phyloP scores from a whole-genome alignment of 2,888 invertebrate species.

The Ametastegia equiseti region DNA sequence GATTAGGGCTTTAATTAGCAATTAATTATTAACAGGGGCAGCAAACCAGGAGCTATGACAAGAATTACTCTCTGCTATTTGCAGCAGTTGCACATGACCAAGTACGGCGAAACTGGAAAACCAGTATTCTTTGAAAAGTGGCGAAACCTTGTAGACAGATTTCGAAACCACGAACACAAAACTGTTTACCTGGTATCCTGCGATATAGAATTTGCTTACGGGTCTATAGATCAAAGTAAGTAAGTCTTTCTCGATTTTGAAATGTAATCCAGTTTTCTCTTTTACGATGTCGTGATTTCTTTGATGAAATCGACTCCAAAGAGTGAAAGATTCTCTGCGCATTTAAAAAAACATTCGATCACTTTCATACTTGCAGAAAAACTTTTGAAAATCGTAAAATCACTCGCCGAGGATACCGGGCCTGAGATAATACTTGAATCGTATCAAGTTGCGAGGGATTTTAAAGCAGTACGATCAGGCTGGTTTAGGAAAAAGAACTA shows the following conservation, averaged over 20 bases:
- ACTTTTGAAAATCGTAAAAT: conserved; percentile 10
- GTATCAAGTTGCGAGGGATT: not conserved
- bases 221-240: conserved; percentile 17
- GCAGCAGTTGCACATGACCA: conserved; percentile 14
- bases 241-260: too few species aligned
- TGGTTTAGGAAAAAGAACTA: not conserved
- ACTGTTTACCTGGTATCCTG: conserved; percentile 15
- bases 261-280: too few species aligned
- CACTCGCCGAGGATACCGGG: not conserved
- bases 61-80: conserved; percentile 16
- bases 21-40: not conserved
- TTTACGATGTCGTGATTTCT: too few species aligned
- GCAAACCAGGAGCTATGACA: not conserved
- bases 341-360: not conserved
- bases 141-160: not conserved
- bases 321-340: not conserved
- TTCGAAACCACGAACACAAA: not conserved
- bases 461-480: not conserved
- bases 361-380: not conserved
- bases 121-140: conserved; percentile 6
- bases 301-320: too few species aligned
- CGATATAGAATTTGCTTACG: conserved; percentile 21
- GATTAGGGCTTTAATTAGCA: not conserved
- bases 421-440: not conserved
- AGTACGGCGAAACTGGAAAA: not conserved